Evolutionary conservation across 2,113 vertebrate species (phyloP).

Genomic region (Columbina picui): DNA sequence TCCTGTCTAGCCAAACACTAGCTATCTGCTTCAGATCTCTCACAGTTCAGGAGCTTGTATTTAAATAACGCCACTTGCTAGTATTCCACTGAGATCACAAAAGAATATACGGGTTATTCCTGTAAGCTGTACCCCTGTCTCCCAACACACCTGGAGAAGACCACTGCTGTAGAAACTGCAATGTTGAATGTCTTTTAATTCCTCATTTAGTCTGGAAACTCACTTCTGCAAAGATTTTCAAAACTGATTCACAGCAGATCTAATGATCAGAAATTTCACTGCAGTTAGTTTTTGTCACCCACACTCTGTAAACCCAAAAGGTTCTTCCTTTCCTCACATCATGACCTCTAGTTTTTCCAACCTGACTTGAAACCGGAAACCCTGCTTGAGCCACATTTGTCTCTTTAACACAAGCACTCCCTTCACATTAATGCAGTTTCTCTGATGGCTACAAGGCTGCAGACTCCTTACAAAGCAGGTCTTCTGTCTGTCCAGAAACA

Average conservation of each 20-base stretch:
- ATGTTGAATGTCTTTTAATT: not conserved
- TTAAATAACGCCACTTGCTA: not conserved
- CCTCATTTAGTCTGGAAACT: not conserved
- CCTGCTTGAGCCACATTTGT: not conserved
- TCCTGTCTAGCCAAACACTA: not conserved
- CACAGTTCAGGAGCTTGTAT: not conserved
- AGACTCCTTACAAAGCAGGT: not conserved
- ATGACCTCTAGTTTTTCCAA: not conserved
- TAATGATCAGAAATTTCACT: not conserved
- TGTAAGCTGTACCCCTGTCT: not conserved
- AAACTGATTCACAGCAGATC: not conserved
- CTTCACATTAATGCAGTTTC: not conserved
- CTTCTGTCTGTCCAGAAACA: not conserved
- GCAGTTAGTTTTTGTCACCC: not conserved
- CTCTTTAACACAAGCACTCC: not conserved
- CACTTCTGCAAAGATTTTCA: not conserved
- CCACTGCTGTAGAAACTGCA: not conserved
- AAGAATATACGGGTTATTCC: not conserved
- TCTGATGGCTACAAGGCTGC: not conserved
- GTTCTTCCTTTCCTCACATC: not conserved
- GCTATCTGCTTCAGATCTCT: not conserved
- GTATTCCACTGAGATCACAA: not conserved
- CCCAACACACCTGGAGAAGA: not conserved
- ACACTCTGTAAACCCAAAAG: not conserved
- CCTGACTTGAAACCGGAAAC: conserved; percentile 2